phyloP scores from a whole-genome alignment of 2,888 invertebrate genomes.

The Andrena bucephala region DNA sequence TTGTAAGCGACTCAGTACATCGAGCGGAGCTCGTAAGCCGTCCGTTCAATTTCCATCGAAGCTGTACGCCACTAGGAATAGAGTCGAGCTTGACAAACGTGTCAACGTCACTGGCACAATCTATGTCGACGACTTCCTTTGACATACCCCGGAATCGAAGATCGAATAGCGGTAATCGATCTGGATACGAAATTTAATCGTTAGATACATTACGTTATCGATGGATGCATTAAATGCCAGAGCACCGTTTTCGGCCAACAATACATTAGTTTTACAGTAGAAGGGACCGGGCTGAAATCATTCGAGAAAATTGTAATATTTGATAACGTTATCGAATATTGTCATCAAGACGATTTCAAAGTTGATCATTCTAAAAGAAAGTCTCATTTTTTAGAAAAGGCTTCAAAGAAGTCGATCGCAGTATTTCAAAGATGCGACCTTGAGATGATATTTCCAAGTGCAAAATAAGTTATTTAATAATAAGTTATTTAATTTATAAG shows the following conservation, averaged over 20 bases:
- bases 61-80: slow-evolving; percentile 30
- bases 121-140: slow-evolving; percentile 23
- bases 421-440: no score
- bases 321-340: no score
- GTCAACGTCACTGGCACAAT: slow-evolving; percentile 54
- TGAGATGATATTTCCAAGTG: no score
- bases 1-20: slow-evolving; percentile 68
- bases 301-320: not conserved
- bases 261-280: not conserved
- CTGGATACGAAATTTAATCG: slow-evolving; percentile 3
- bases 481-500: no score
- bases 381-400: no score
- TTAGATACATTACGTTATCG: slow-evolving; percentile 31
- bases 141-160: slow-evolving; percentile 16
- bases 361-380: no score
- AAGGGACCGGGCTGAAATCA: slow-evolving; percentile 14
- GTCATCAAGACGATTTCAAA: no score
- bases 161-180: slow-evolving; percentile 29
- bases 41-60: slow-evolving; percentile 65
- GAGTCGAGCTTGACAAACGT: slow-evolving; percentile 45
- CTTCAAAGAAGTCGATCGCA: no score
- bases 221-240: slow-evolving; percentile 24
- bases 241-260: slow-evolving; percentile 7
- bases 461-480: no score
- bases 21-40: slow-evolving; percentile 57